Conservation (phyloP, 2,888 invertebrate genomes). For the Entomobrya multifasciata region DNA sequence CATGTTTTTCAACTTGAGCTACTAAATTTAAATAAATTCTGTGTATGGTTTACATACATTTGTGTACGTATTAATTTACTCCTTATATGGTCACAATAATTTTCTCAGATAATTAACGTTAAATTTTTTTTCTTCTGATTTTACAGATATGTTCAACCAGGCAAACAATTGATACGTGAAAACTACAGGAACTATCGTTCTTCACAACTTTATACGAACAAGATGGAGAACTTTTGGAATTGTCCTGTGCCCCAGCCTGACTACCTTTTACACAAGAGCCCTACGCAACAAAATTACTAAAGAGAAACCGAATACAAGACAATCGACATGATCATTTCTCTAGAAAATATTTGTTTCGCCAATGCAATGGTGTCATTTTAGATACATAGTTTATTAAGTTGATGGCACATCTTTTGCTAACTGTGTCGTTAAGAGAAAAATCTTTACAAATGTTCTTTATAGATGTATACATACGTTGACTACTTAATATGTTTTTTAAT, state of each 20-base stretch:
- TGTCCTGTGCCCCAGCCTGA: slow-evolving; percentile 1
- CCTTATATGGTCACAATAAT: too few species aligned
- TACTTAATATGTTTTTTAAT: neutral
- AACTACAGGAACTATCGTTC: slow-evolving; percentile 24
- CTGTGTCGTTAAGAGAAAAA: too few species aligned
- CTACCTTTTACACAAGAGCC: neutral
- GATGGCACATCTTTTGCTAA: too few species aligned
- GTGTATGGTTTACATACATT: too few species aligned
- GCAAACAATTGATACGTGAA: slow-evolving; percentile 10
- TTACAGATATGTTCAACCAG: slow-evolving; percentile 44
- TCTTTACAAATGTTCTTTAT: slow-evolving; percentile 5
- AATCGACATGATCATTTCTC: slow-evolving; percentile 21
- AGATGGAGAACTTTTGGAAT: slow-evolving; percentile 15
- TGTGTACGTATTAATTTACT: too few species aligned
- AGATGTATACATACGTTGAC: neutral
- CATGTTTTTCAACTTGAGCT: too few species aligned
- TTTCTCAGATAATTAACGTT: slow-evolving; percentile 4
- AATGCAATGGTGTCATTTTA: slow-evolving; percentile 63
- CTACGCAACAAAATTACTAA: slow-evolving; percentile 1
- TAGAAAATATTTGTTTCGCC: slow-evolving; percentile 33
- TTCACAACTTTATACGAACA: slow-evolving; percentile 43
- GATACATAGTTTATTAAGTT: slow-evolving; percentile 19
- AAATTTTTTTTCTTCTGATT: slow-evolving; percentile 16
- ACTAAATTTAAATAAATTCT: too few species aligned
- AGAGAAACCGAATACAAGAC: slow-evolving; percentile 22